Percentiles rank a stretch among this genome's conserved stretches.
Conservation (phyloP, 1,140 invertebrate genomes). For the Pogonognathellus flavescens region DNA sequence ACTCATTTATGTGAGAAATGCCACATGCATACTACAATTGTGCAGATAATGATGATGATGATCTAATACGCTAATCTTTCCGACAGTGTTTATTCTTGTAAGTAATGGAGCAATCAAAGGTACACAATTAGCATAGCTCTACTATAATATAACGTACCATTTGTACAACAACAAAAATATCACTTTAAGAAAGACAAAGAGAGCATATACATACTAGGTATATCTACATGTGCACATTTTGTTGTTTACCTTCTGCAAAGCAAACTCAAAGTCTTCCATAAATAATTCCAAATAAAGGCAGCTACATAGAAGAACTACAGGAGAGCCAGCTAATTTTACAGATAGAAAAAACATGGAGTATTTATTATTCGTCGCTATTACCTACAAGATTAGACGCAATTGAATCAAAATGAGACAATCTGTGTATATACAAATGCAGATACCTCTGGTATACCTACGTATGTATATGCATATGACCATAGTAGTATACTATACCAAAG, state of each 20-base stretch:
- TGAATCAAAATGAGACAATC: background rate
- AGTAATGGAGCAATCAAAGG: background rate
- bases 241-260: constrained; percentile 16
- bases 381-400: background rate
- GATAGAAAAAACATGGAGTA: background rate
- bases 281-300: constrained; percentile 39
- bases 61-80: constrained; percentile 21
- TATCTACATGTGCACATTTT: background rate
- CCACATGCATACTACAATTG: no score
- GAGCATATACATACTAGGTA: background rate
- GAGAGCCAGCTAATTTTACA: constrained; percentile 19
- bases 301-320: constrained; percentile 3
- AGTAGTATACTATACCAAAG: no score
- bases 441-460: no score
- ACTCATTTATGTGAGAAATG: background rate
- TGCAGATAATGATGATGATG: background rate
- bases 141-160: background rate
- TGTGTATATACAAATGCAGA: no score
- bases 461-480: no score
- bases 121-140: background rate
- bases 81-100: background rate
- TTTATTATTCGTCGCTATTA: constrained; percentile 32
- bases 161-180: background rate
- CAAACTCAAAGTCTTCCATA: constrained; percentile 6
- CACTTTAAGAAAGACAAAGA: background rate